These are phyloP conservation scores for Heterohyrax brucei DNA, from an alignment of 2,797 vertebrate genomes.

Conservation along the genomic window DNA sequence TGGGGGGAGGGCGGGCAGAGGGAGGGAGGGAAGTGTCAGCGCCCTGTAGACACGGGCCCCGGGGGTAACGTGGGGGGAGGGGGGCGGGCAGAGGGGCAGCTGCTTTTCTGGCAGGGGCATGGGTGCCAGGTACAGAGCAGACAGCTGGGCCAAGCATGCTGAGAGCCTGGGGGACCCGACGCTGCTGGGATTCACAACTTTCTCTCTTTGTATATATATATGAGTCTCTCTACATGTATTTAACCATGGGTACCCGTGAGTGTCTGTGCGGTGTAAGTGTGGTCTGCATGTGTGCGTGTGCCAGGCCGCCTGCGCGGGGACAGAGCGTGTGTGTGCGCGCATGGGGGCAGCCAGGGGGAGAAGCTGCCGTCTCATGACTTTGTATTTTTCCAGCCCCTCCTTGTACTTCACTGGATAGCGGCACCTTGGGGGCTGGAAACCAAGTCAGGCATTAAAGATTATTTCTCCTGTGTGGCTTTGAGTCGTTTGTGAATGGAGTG, in stretches of 20 bases:
- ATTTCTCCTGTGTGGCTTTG: conserved; percentile 81
- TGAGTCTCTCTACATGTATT: conserved; percentile 77
- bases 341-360: background rate
- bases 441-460: conserved; percentile 88
- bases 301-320: conserved; percentile 21
- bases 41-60: background rate
- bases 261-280: conserved; percentile 73
- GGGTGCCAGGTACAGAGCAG: conserved; percentile 82
- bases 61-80: background rate
- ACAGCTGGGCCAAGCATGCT: conserved; percentile 83
- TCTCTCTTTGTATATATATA: conserved; percentile 60
- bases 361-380: conserved; percentile 54
- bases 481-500: conserved; percentile 50
- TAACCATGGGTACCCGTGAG: conserved; percentile 82
- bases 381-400: conserved; percentile 77
- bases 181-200: conserved; percentile 65
- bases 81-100: conserved; percentile 75
- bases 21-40: background rate
- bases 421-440: conserved; percentile 86
- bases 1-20: background rate
- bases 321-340: conserved; percentile 50
- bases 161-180: conserved; percentile 72
- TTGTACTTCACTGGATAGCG: conserved; percentile 78
- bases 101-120: conserved; percentile 84
- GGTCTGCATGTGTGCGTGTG: conserved; percentile 75